Percentiles rank a stretch among this genome's conserved stretches.
These are phyloP conservation scores for Hecatera dysodea DNA, from an alignment of 2,888 invertebrate genomes.

Conservation along the genomic window DNA sequence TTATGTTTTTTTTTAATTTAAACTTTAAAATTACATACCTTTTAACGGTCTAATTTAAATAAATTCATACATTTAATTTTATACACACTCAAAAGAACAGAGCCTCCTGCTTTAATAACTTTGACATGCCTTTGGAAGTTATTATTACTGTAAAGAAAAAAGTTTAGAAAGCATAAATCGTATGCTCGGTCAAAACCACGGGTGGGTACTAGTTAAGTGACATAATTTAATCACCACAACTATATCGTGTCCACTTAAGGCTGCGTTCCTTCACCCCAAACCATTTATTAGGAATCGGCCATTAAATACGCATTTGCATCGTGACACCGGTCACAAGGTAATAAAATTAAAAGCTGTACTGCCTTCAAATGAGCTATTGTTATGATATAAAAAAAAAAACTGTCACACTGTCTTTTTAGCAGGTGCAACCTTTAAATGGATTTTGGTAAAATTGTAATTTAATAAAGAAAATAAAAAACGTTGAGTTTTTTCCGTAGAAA, in stretches of 20 bases:
- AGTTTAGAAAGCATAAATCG: neutral
- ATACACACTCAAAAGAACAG: neutral
- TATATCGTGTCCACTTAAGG: conserved; percentile 46
- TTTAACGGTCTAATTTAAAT: too few species aligned
- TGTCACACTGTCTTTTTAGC: conserved; percentile 60
- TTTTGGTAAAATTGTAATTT: conserved; percentile 64
- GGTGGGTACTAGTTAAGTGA: conserved; percentile 19
- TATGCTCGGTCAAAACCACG: conserved; percentile 1
- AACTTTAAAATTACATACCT: too few species aligned
- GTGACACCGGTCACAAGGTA: conserved; percentile 67
- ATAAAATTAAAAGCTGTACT: conserved; percentile 75
- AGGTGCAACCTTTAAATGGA: conserved; percentile 66
- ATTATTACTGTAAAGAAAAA: neutral
- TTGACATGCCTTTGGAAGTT: too few species aligned
- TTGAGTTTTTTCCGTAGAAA: conserved; percentile 38
- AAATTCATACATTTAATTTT: neutral
- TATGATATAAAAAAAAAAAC: conserved; percentile 62
- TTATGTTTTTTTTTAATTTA: too few species aligned
- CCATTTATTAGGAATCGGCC: conserved; percentile 65
- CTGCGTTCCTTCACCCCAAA: conserved; percentile 44
- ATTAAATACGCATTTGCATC: conserved; percentile 76
- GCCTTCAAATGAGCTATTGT: conserved; percentile 67
- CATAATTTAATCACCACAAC: conserved; percentile 57
- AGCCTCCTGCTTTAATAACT: neutral
- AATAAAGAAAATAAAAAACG: conserved; percentile 47